A percentile compares a stretch with the other conserved stretches of the same genome.
phyloP scores from a whole-genome alignment of 2,888 invertebrate species.

The Parnassius glacialis region DNA sequence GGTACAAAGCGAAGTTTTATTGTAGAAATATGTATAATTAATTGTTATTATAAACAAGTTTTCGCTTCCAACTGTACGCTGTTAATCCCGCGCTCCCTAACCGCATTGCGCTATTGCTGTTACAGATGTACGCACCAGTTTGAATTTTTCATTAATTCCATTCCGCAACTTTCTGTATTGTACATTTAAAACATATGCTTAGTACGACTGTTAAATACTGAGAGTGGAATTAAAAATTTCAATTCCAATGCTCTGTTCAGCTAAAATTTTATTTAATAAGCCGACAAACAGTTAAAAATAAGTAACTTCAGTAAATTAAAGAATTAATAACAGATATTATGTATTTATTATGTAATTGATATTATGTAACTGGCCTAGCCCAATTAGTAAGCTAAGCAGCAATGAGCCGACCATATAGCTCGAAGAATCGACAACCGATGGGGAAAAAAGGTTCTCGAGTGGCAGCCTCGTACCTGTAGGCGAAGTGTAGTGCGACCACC shows the following conservation, averaged over 20 bases:
- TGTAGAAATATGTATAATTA: neutral
- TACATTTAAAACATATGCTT: conserved; percentile 16
- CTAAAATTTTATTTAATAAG: too few relatives aligned
- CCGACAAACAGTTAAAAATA: too few relatives aligned
- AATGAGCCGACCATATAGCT: too few relatives aligned
- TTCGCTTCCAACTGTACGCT: conserved; percentile 23
- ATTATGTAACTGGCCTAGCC: too few relatives aligned
- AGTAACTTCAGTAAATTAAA: too few relatives aligned
- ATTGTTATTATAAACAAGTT: too few relatives aligned
- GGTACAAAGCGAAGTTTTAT: neutral
- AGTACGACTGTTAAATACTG: conserved; percentile 6
- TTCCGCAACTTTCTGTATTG: conserved; percentile 28
- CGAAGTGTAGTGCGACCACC: too few relatives aligned
- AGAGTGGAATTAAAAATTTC: neutral
- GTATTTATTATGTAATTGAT: neutral
- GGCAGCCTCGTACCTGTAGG: too few relatives aligned
- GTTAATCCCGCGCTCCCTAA: conserved; percentile 33
- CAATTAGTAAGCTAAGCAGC: too few relatives aligned
- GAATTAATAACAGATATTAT: too few relatives aligned
- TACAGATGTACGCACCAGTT: conserved; percentile 22
- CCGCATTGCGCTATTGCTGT: conserved; percentile 57
- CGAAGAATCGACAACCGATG: conserved; percentile 17
- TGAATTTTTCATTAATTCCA: conserved; percentile 34
- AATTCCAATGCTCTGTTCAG: too few relatives aligned
- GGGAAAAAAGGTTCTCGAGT: too few relatives aligned